Conservation (phyloP, 2,797 vertebrate genomes). For the Sarcoramphus papa region DNA sequence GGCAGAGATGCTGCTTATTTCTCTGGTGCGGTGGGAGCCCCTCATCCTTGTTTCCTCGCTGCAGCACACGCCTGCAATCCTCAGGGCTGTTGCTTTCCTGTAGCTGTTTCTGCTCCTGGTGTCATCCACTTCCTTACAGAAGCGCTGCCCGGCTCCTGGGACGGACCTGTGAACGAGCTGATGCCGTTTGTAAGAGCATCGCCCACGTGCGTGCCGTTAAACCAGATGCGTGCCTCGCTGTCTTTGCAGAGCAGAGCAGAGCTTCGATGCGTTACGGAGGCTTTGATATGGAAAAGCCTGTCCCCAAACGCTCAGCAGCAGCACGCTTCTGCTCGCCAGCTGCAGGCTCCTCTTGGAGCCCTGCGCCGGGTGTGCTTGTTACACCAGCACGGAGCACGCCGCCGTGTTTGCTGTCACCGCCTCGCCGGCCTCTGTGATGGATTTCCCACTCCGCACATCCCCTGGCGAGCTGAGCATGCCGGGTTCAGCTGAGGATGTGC, state of each 20-base stretch:
- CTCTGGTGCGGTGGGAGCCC: not conserved
- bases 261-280: not conserved
- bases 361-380: not conserved
- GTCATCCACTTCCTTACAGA: not conserved
- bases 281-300: not conserved
- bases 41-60: not conserved
- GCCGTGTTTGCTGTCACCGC: not conserved
- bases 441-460: not conserved
- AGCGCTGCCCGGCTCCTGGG: not conserved
- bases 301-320: not conserved
- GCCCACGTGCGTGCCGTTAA: not conserved
- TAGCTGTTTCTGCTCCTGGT: not conserved
- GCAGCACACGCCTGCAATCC: accelerated
- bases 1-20: not conserved
- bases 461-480: not conserved
- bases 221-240: not conserved
- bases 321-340: not conserved
- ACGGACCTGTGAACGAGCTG: accelerated
- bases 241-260: not conserved
- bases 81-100: not conserved
- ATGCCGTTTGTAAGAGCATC: not conserved
- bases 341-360: not conserved
- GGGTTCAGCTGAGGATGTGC: not conserved
- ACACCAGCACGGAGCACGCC: not conserved
- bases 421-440: not conserved